A percentile compares a stretch with the other conserved stretches of the same genome.
phyloP scores from a whole-genome alignment of 2,113 vertebrate species.

The Apteryx mantelli region DNA sequence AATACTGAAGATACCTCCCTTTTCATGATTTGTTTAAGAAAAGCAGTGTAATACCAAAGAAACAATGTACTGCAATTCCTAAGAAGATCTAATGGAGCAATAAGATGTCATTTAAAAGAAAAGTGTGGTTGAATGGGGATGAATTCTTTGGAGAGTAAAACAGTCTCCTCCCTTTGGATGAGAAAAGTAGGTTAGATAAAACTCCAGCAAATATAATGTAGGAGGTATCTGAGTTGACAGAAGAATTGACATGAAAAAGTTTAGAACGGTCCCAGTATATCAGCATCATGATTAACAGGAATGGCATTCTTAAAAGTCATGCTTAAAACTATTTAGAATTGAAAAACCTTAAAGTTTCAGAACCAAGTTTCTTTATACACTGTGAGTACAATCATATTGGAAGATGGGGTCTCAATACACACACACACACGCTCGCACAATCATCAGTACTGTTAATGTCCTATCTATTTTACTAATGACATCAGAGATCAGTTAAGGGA shows the following conservation, averaged over 20 bases:
- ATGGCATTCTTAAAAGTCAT: neutral
- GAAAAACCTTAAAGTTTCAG: neutral
- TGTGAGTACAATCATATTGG: neutral
- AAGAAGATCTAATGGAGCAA: neutral
- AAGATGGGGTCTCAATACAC: neutral
- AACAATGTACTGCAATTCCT: neutral
- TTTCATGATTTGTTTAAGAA: neutral
- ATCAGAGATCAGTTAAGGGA: neutral
- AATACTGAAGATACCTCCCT: neutral
- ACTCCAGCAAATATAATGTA: neutral
- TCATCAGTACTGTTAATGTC: neutral
- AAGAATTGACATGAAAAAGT: neutral
- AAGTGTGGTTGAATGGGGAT: neutral
- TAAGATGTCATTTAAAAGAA: neutral
- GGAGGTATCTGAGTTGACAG: neutral
- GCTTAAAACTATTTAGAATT: neutral
- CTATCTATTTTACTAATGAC: neutral
- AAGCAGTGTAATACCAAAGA: neutral
- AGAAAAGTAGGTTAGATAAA: neutral
- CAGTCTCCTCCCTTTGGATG: neutral
- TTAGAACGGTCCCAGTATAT: neutral
- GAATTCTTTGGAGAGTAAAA: neutral
- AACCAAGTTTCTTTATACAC: neutral
- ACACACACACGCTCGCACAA: neutral
- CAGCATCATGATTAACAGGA: neutral